Base-by-base conservation (phyloP, 2,113 vertebrate genomes). In the Accipiter virgatus region DNA sequence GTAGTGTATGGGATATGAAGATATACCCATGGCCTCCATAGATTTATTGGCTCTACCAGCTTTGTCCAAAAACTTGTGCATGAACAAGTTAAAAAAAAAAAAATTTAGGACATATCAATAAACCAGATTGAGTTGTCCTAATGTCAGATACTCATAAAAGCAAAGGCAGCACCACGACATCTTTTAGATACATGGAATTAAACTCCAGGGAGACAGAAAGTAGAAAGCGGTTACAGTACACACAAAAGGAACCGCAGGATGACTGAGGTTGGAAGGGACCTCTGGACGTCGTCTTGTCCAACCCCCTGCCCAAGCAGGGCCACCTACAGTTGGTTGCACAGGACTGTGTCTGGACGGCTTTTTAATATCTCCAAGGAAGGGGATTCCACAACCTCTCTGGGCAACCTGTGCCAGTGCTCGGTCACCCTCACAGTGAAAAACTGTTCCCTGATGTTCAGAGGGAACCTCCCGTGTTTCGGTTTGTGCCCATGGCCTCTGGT, bases 401-500 rank as follows among this genome's bases (percentile, higher is more conserved):
- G 45, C 43, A 85, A 1, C 50, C 45, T 47, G 26, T 62, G 61
- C n/a, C 40, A 29, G 32, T 11, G 13, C 48, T 50, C 3, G 1
- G 29, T 81, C 45, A 56, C 29, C 56, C 29, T 25, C 55, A 19
- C 14, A 34, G 55, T 29, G 4, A 2, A 72, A 36, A 29, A 20
- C 2, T 13, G 15, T 52, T 73, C 61, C 29, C 45, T 55, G 32
- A 38, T 55, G 53, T 19, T 84, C 53, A 29, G 40, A 42, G 34
- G 21, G 32, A 81, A 10, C 29, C 11, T 81, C 19, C 40, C 7
- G 4, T 14, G 6, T 78, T 65, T 56, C 32, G 25, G 22, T 74
- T 61, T 42, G 25, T 79, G 79, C 22, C 43, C 17, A 1, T 16
- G 16, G 53, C 47, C 43, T 84, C 29, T 0, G 0, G 1, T 45